A percentile compares a stretch with the other conserved stretches of the same genome.
These are phyloP conservation scores for Mycetomoellerius zeteki DNA, from an alignment of 1,140 invertebrate species.

Conservation along the genomic window DNA sequence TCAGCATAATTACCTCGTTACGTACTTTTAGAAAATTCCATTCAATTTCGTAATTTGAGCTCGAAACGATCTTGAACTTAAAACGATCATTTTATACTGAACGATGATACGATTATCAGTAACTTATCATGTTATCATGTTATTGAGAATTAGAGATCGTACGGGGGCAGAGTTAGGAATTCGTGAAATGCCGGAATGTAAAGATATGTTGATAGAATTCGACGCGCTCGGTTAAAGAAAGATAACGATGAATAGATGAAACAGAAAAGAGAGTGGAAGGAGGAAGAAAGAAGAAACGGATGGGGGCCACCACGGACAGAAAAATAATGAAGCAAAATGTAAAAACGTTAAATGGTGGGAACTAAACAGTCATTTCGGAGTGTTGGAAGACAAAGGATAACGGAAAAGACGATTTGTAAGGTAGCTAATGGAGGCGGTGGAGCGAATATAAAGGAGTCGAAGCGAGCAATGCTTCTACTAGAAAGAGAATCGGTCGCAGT, in stretches of 20 bases:
- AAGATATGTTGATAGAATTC: conserved; percentile 2
- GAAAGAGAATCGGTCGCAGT: conserved; percentile 67
- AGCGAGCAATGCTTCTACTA: conserved; percentile 17
- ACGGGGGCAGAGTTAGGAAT: not conserved
- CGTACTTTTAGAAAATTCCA: not conserved
- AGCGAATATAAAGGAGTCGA: conserved; percentile 58
- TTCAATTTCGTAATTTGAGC: not conserved
- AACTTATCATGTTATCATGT: conserved; percentile 17
- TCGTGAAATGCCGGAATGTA: conserved; percentile 6
- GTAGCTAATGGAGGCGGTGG: conserved; percentile 68
- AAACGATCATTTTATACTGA: conserved; percentile 25
- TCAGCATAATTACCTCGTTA: not conserved
- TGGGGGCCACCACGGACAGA: conserved; percentile 47
- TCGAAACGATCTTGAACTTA: not conserved
- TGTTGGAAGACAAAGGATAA: conserved; percentile 76
- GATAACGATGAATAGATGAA: conserved; percentile 41
- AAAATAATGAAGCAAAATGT: conserved; percentile 72
- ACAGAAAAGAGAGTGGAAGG: not conserved
- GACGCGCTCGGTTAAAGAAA: not conserved
- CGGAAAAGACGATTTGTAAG: conserved; percentile 74
- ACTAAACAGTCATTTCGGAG: conserved; percentile 73
- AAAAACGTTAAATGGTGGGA: conserved; percentile 74
- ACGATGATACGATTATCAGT: conserved; percentile 18
- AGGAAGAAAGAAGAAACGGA: not conserved
- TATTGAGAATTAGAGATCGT: conserved; percentile 22